phyloP scores from a whole-genome alignment of 1,140 invertebrate genomes.

The Trachymyrmex cornetzi region DNA sequence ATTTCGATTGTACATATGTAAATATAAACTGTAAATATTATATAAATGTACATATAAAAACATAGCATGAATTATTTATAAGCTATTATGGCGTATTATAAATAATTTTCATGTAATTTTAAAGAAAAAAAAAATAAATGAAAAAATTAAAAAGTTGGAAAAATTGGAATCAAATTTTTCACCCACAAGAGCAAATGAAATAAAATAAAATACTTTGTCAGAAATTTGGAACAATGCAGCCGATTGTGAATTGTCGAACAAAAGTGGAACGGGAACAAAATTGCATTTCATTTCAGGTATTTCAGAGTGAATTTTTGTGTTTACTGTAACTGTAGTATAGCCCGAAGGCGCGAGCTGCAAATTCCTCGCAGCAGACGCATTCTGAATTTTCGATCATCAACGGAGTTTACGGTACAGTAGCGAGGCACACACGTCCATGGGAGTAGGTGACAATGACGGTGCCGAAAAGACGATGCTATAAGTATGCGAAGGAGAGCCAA shows the following conservation, averaged over 20 bases:
- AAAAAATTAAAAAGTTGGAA: too few relatives aligned
- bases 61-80: too few relatives aligned
- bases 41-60: too few relatives aligned
- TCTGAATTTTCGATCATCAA: slow-evolving; percentile 53
- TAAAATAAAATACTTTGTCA: neutral
- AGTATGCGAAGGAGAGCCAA: slow-evolving; percentile 77
- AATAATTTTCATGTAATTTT: too few relatives aligned
- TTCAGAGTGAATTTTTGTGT: slow-evolving; percentile 2
- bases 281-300: neutral
- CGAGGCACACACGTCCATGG: neutral
- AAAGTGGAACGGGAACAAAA: neutral
- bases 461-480: slow-evolving; percentile 71
- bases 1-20: too few relatives aligned
- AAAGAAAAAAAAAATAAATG: too few relatives aligned
- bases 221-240: neutral
- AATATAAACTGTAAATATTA: too few relatives aligned
- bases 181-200: neutral
- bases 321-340: neutral
- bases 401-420: slow-evolving; percentile 58
- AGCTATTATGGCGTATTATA: too few relatives aligned
- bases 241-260: too few relatives aligned
- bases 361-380: slow-evolving; percentile 51
- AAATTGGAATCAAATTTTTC: too few relatives aligned
- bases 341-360: neutral
- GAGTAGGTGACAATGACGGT: slow-evolving; percentile 74